These are phyloP conservation scores for Drosophila repleta DNA, from an alignment of 1,140 invertebrate species.

Conservation along the genomic window DNA sequence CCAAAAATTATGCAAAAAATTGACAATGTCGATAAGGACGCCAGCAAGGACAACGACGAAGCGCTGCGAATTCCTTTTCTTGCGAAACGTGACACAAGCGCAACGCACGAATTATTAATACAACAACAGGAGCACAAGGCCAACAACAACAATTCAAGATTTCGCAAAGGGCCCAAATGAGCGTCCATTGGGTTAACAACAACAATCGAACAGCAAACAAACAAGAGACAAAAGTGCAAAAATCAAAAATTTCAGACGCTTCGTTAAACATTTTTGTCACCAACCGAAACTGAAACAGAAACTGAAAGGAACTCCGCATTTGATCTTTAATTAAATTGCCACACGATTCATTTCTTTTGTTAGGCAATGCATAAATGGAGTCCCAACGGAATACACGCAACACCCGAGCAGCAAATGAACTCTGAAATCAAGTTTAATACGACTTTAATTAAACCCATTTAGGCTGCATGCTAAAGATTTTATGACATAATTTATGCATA, in stretches of 20 bases:
- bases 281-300: conserved; percentile 22
- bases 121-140: conserved; percentile 31
- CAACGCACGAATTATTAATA: conserved; percentile 79
- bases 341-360: conserved; percentile 20
- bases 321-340: conserved; percentile 58
- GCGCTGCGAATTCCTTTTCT: conserved; percentile 55
- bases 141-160: conserved; percentile 3
- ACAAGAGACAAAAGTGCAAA: conserved; percentile 49
- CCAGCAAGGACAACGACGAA: conserved; percentile 55
- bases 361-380: conserved; percentile 27
- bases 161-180: conserved; percentile 52
- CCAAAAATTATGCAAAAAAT: conserved; percentile 61
- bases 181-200: conserved; percentile 68
- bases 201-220: conserved; percentile 36
- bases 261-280: conserved; percentile 75
- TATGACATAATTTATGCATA: too few relatives aligned
- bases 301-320: conserved; percentile 25
- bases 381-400: conserved; percentile 12
- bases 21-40: conserved; percentile 55
- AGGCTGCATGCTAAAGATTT: too few relatives aligned
- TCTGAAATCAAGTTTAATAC: not conserved
- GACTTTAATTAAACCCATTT: not conserved
- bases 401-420: not conserved
- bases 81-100: conserved; percentile 72
- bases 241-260: conserved; percentile 77